Percentiles rank a stretch among this genome's conserved stretches.
Evolutionary conservation across 2,888 invertebrate genomes (phyloP).

Genomic region (Phortica magna): DNA sequence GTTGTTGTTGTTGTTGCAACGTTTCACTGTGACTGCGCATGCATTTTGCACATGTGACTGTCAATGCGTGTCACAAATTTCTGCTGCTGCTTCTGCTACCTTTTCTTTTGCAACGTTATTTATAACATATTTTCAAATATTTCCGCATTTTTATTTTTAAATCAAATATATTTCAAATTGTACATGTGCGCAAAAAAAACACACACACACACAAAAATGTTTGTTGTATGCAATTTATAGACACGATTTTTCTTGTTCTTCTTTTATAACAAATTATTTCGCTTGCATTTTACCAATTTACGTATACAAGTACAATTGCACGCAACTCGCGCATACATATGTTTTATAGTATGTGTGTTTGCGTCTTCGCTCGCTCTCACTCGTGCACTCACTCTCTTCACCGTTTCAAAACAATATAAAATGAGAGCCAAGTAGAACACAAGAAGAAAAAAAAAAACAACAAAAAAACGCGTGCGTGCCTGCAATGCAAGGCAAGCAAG

Average conservation of each 20-base stretch:
- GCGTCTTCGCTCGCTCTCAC: too few relatives aligned
- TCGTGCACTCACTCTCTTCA: too few relatives aligned
- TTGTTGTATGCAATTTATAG: not conserved
- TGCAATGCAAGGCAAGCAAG: not conserved
- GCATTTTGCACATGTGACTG: conserved; percentile 9
- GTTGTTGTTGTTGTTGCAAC: conserved; percentile 37
- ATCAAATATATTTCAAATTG: not conserved
- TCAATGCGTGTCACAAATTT: too few relatives aligned
- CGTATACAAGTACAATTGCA: not conserved
- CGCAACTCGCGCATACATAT: too few relatives aligned
- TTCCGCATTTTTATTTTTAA: not conserved
- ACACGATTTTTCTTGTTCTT: not conserved
- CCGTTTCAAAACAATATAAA: too few relatives aligned
- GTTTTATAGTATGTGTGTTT: too few relatives aligned
- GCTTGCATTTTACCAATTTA: too few relatives aligned
- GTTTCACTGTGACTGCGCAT: conserved; percentile 34
- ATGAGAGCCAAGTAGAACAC: too few relatives aligned
- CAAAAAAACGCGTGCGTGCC: too few relatives aligned
- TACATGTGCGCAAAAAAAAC: conserved; percentile 12
- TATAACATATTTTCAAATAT: conserved; percentile 31
- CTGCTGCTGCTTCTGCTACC: too few relatives aligned
- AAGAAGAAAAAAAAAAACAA: too few relatives aligned
- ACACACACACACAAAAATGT: conserved; percentile 4
- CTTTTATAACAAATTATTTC: not conserved
- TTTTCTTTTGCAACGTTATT: not conserved